These are phyloP conservation scores for Lasioglossum oenotherae DNA, from an alignment of 2,888 invertebrate species.

Conservation along the genomic window DNA sequence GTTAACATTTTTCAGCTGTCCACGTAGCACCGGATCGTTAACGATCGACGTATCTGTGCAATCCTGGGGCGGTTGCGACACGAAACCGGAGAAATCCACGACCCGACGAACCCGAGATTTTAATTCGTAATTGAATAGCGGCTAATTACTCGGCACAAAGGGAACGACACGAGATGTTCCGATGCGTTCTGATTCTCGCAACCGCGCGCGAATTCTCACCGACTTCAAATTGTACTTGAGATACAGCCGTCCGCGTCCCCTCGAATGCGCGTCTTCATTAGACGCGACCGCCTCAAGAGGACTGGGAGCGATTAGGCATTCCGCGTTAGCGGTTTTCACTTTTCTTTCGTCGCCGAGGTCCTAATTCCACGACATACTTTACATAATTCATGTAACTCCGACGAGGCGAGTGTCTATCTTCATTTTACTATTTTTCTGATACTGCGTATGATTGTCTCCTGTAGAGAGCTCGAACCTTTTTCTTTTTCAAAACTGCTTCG, in stretches of 20 bases:
- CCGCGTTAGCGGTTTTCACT: slow-evolving; percentile 44
- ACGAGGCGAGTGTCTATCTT: slow-evolving; percentile 23
- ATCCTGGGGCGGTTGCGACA: slow-evolving; percentile 39
- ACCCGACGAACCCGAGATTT: slow-evolving; percentile 32
- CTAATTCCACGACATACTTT: slow-evolving; percentile 43
- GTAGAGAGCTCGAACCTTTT: not conserved
- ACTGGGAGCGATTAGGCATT: slow-evolving; percentile 35
- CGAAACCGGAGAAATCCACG: slow-evolving; percentile 38
- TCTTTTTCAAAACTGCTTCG: not conserved
- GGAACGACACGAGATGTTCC: slow-evolving; percentile 29
- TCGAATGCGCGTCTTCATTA: slow-evolving; percentile 44
- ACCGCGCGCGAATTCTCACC: slow-evolving; percentile 49
- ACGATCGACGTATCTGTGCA: slow-evolving; percentile 41
- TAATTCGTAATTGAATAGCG: slow-evolving; percentile 55
- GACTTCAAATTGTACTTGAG: slow-evolving; percentile 36
- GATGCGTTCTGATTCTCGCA: slow-evolving; percentile 53
- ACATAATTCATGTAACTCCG: slow-evolving; percentile 42
- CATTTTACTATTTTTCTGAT: not conserved
- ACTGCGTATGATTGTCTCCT: not conserved
- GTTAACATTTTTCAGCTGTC: not conserved
- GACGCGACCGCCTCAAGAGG: slow-evolving; percentile 37
- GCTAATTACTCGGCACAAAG: slow-evolving; percentile 51
- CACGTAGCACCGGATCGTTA: slow-evolving; percentile 24
- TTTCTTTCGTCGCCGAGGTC: slow-evolving; percentile 39
- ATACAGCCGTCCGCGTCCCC: not conserved